Conservation (phyloP, 2,797 vertebrate genomes). For the Avahi laniger region DNA sequence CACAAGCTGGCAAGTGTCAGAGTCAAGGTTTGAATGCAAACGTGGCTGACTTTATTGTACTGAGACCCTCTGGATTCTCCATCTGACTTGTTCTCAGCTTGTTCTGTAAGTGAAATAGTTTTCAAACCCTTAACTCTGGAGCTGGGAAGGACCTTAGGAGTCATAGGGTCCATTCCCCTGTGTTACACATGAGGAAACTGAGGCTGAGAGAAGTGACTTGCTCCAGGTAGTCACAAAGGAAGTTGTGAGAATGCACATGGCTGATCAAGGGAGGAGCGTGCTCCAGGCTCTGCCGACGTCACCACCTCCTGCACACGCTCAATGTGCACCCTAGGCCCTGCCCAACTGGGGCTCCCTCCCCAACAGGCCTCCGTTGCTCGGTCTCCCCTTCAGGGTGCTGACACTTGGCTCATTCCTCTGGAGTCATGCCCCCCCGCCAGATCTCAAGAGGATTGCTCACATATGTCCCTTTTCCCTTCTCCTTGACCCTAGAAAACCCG, state of each 20-base stretch:
- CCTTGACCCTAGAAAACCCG: not conserved
- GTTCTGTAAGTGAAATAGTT: not conserved
- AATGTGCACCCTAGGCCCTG: not conserved
- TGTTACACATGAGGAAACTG: not conserved
- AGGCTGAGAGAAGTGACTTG: not conserved
- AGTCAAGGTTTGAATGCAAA: not conserved
- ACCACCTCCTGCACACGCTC: not conserved
- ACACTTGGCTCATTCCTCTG: not conserved
- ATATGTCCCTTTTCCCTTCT: fast-evolving
- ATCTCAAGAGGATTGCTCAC: not conserved
- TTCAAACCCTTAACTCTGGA: not conserved
- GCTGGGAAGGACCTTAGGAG: not conserved
- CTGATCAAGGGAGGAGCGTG: not conserved
- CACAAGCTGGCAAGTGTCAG: not conserved
- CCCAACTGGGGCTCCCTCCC: not conserved
- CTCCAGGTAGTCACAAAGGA: not conserved
- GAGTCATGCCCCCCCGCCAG: no score
- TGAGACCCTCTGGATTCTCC: not conserved
- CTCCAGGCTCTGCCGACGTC: not conserved
- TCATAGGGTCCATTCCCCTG: not conserved
- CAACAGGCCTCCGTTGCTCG: not conserved
- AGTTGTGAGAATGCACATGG: not conserved
- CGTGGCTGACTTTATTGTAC: not conserved
- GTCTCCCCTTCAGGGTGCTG: not conserved
- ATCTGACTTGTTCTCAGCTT: not conserved